Conservation (phyloP, 2,797 vertebrate genomes). For the Capromys pilorides region DNA sequence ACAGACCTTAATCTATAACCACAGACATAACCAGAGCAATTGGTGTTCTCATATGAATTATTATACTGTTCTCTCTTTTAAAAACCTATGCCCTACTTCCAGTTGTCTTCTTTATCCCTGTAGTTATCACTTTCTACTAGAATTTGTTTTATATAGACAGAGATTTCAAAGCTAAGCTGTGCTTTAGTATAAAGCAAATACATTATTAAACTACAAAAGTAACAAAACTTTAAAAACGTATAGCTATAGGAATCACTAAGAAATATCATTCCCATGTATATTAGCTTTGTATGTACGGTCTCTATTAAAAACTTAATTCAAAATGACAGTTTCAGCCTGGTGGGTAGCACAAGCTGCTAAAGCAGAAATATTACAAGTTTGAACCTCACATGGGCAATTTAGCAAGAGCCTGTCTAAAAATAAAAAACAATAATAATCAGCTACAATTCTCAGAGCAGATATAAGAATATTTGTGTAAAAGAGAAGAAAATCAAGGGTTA, state of each 20-base stretch:
- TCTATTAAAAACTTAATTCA: constrained; percentile 24
- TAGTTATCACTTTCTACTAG: not conserved
- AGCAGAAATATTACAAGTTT: not conserved
- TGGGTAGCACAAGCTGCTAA: not conserved
- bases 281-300: constrained; percentile 9
- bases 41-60: not conserved
- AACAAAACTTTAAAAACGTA: not conserved
- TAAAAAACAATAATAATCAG: not conserved
- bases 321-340: not conserved
- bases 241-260: not conserved
- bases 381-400: not conserved
- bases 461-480: not conserved
- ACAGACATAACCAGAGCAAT: not conserved
- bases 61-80: not conserved
- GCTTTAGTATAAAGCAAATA: constrained; percentile 29
- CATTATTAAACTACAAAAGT: constrained; percentile 48
- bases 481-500: not conserved
- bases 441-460: not conserved
- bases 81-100: not conserved
- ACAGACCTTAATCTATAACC: not conserved
- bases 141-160: constrained; percentile 37
- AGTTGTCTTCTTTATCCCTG: not conserved
- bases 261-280: not conserved
- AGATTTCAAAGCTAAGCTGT: constrained; percentile 32
- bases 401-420: not conserved